Conservation (phyloP, 2,797 vertebrate genomes). For the Eulemur mongoz region DNA sequence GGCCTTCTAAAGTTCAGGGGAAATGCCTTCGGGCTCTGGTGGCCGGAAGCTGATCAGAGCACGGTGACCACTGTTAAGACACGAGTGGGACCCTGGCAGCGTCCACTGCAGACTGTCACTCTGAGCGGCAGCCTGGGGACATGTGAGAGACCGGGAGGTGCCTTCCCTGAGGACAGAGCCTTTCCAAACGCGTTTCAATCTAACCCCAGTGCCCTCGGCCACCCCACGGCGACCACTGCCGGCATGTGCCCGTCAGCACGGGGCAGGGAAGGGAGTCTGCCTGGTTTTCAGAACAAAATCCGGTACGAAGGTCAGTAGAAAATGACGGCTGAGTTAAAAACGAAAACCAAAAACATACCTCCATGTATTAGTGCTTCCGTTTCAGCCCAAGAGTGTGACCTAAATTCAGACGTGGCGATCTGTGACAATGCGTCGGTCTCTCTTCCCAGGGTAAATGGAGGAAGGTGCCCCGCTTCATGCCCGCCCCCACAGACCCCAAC, state of each 20-base stretch:
- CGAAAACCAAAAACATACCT: neutral
- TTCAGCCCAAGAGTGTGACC: accelerated
- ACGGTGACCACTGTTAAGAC: accelerated
- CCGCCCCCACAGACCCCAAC: neutral
- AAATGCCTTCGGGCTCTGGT: accelerated
- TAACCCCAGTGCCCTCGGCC: accelerated
- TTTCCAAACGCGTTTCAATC: neutral
- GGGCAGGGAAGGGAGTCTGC: neutral
- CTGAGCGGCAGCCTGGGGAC: neutral
- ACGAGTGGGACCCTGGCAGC: neutral
- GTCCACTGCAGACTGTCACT: accelerated
- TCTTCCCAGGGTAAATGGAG: constrained; percentile 15
- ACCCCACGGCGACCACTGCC: accelerated
- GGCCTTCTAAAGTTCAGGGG: neutral
- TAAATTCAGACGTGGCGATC: accelerated
- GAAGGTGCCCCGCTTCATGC: neutral
- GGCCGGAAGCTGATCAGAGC: neutral
- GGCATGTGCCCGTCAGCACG: neutral
- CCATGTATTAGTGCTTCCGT: accelerated
- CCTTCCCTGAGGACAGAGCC: neutral
- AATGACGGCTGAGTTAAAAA: neutral
- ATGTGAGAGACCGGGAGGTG: neutral
- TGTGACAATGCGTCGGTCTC: neutral
- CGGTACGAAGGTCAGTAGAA: neutral
- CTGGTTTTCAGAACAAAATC: neutral